Base-by-base conservation (phyloP, 2,888 invertebrate genomes). In the Antheraea yamamai region DNA sequence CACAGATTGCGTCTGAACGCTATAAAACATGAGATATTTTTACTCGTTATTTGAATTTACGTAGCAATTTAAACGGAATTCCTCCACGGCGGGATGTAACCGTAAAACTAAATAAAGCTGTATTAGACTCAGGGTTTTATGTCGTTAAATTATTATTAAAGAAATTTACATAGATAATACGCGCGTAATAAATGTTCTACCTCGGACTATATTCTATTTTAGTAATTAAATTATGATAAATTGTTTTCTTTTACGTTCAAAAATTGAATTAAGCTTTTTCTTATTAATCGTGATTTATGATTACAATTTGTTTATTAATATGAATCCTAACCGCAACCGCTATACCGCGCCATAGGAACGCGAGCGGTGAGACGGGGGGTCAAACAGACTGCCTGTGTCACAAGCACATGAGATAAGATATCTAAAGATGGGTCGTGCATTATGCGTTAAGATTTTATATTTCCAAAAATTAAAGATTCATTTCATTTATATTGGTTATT, bases 31-130 rank as follows among this genome's bases (percentile, higher is more conserved):
- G 55, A 39, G 26, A 61, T 58, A 58, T 55, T 61, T 26, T 55
- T 23, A 61, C 26, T 39, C 39, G 0, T 47, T 39, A n/a, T 70
- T 39, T n/a, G 70, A 39, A 70, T 39, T 70, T 70, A 70, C 71
- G 58, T 47, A 71, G 70, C 71, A 74, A 58, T 74, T 74, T 70
- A 71, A 74, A 71, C 23, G 26, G 71, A 61, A 71, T n/a, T 58
- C 64, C 61, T 20, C n/a, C 30, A 68, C 16, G 20, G 26, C 71
- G 51, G 71, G 14, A 12, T 47, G 47, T 72, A 20, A 10, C 71
- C 80, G 77, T 81, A 79, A 81, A 79, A 77, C 75, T 77, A 80
- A 78, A 78, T 78, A 79, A 79, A 76, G 77, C 73, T 76, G 79
- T 79, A 75, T 78, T 76, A 47, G 78, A 78, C 78, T 77, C 77